Percentiles rank a stretch among this genome's conserved stretches.
Evolutionary conservation across 2,797 vertebrate species (phyloP).

Genomic region (Sorex maritimensis): DNA sequence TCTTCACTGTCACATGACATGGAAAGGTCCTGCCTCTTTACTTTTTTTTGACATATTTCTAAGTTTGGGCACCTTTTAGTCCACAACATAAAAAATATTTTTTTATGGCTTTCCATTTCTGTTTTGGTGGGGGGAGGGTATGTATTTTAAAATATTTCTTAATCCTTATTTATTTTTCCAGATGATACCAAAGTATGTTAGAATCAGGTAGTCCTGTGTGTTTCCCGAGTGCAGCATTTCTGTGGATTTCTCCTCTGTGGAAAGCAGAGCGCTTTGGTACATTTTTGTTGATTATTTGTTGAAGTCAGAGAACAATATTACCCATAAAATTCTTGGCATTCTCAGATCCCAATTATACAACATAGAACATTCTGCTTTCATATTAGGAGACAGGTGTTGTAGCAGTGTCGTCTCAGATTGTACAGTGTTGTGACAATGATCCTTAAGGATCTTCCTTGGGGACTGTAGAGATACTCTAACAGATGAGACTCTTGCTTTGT

Average conservation of each 20-base stretch:
- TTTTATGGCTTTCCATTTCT: slow-evolving; percentile 29
- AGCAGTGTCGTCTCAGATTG: neutral
- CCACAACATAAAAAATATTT: neutral
- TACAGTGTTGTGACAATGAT: slow-evolving; percentile 1
- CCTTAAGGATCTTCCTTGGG: slow-evolving; percentile 8
- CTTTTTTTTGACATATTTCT: neutral
- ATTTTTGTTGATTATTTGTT: neutral
- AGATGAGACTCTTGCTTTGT: too few relatives aligned
- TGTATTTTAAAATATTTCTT: neutral
- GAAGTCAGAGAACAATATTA: neutral
- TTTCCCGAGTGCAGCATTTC: neutral
- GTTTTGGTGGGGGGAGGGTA: neutral
- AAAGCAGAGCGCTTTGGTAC: neutral
- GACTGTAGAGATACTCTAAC: too few relatives aligned
- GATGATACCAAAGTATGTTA: neutral
- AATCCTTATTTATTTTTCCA: neutral
- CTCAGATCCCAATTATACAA: neutral
- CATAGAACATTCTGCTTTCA: neutral
- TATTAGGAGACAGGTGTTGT: neutral
- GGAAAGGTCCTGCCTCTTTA: neutral
- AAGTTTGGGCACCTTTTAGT: neutral
- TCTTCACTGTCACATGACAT: neutral
- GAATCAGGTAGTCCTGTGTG: neutral
- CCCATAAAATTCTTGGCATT: neutral
- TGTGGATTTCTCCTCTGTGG: neutral